phyloP scores from a whole-genome alignment of 2,888 invertebrate species.

The Habroteleia sp. region DNA sequence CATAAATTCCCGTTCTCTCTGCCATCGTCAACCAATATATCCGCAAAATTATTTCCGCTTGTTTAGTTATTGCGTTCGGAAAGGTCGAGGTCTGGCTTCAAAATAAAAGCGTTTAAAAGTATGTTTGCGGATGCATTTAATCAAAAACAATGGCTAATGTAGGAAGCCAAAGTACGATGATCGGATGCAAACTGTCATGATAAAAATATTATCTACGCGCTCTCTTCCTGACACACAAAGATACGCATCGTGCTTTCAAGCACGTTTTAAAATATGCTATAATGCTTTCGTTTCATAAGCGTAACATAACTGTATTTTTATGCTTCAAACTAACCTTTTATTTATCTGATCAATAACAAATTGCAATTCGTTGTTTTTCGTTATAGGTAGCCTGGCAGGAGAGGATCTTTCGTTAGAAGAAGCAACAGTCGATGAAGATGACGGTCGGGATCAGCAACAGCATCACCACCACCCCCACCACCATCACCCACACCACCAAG shows the following conservation, averaged over 20 bases:
- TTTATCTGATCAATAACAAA: constrained; percentile 24
- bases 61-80: background rate
- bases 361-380: constrained; percentile 29
- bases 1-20: background rate
- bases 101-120: constrained; percentile 22
- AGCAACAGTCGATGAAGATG: constrained; percentile 82
- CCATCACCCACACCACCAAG: constrained; percentile 80
- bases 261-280: background rate
- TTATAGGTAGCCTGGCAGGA: constrained; percentile 89
- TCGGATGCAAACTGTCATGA: constrained; percentile 70
- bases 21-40: constrained; percentile 1
- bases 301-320: no score
- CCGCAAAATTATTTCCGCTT: background rate
- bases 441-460: constrained; percentile 74
- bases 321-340: no score
- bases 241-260: background rate
- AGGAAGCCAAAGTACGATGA: constrained; percentile 73
- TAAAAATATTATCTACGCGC: constrained; percentile 64
- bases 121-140: constrained; percentile 14
- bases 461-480: constrained; percentile 83
- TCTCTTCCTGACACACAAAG: constrained; percentile 69
- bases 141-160: constrained; percentile 60
- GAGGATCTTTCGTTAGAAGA: constrained; percentile 88
- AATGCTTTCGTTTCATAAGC: constrained; percentile 9
- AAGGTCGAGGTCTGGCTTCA: constrained; percentile 37